Conservation (phyloP, 2,113 vertebrate genomes). For the Ploceus nigricollis region DNA sequence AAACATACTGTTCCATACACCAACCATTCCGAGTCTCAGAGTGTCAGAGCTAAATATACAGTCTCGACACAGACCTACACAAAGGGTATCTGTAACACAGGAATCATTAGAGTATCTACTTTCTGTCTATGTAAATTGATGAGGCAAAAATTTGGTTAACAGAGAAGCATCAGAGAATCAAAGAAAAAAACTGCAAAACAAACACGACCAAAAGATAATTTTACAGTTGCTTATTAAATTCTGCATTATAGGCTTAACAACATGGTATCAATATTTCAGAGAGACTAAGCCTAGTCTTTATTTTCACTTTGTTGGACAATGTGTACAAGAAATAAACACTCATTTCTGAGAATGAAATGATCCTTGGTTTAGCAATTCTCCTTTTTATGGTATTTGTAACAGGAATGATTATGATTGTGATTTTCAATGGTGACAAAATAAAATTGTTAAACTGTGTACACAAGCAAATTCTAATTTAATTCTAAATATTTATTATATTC, state of each 20-base stretch:
- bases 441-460: background rate
- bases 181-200: background rate
- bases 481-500: too few relatives aligned
- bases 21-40: background rate
- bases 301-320: background rate
- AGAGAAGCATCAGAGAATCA: background rate
- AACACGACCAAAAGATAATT: background rate
- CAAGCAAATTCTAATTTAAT: background rate
- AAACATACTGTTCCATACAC: background rate
- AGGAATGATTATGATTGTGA: background rate
- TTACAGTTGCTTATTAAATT: background rate
- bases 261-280: background rate
- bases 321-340: background rate
- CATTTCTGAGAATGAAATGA: background rate
- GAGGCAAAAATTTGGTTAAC: background rate
- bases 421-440: background rate
- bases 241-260: background rate
- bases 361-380: background rate
- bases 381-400: background rate
- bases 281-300: background rate
- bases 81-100: background rate
- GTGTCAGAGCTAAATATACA: background rate
- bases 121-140: background rate
- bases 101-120: background rate
- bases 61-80: background rate